Conservation (phyloP, 2,113 vertebrate genomes). For the Ariopsis seemanni region DNA sequence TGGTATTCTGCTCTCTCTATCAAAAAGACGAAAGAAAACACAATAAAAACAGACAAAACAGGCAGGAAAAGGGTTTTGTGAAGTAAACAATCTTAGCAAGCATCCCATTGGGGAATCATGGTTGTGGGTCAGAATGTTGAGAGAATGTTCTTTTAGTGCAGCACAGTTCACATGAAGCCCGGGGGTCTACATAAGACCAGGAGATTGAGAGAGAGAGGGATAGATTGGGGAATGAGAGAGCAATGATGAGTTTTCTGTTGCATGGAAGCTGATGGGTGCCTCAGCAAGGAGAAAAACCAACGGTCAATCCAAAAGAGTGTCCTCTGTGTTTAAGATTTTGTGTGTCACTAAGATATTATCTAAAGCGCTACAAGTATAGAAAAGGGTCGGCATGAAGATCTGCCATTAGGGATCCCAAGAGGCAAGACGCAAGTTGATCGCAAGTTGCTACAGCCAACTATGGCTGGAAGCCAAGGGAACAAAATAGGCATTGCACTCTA, state of each 20-base stretch:
- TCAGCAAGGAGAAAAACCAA: slow-evolving; percentile 66
- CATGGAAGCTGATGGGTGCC: slow-evolving; percentile 65
- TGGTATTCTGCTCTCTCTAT: slow-evolving; percentile 30
- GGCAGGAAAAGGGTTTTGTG: slow-evolving; percentile 10
- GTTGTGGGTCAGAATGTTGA: slow-evolving; percentile 18
- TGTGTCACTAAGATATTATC: not conserved
- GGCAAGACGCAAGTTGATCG: not conserved
- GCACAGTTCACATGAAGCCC: not conserved
- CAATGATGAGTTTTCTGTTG: slow-evolving; percentile 67
- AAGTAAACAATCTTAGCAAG: slow-evolving; percentile 31
- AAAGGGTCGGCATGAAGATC: not conserved
- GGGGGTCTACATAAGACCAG: slow-evolving; percentile 14
- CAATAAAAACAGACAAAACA: slow-evolving; percentile 26
- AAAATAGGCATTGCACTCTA: not conserved
- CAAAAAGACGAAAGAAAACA: slow-evolving; percentile 16
- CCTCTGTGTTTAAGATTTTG: slow-evolving; percentile 40
- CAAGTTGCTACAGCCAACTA: not conserved
- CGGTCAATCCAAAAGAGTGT: slow-evolving; percentile 63
- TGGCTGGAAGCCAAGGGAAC: not conserved
- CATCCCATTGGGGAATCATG: not conserved
- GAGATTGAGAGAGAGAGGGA: slow-evolving; percentile 29
- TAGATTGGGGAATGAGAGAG: slow-evolving; percentile 59
- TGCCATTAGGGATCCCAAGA: not conserved
- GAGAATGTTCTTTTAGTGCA: slow-evolving; percentile 21
- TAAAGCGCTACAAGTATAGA: not conserved